These are phyloP conservation scores for Onchidella celtica DNA, from an alignment of 2,888 invertebrate species.

Conservation along the genomic window DNA sequence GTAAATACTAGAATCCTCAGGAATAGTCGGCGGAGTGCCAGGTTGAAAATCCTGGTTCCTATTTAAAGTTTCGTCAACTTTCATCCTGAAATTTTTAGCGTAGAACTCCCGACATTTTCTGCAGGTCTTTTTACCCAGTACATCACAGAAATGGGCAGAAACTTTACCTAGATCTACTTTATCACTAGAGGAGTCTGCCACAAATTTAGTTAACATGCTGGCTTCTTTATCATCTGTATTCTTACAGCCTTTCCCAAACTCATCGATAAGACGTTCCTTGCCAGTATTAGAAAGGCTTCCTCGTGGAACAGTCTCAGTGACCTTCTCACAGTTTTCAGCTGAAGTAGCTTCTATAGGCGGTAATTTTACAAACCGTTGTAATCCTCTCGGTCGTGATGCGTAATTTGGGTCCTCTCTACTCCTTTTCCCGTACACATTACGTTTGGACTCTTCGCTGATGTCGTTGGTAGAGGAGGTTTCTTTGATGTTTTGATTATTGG, in stretches of 20 bases:
- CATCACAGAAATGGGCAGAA: not conserved
- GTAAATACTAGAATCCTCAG: not conserved
- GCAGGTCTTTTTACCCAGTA: not conserved
- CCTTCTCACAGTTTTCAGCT: not conserved
- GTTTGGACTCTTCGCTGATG: not conserved
- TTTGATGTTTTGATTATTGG: not conserved
- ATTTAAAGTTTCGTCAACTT: not conserved
- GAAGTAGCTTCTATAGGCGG: not conserved
- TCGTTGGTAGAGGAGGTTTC: not conserved
- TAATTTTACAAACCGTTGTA: not conserved
- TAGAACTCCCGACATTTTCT: not conserved
- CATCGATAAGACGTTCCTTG: too few species aligned
- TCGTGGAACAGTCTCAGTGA: not conserved
- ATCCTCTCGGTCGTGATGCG: not conserved
- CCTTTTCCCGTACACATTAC: not conserved
- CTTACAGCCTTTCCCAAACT: not conserved
- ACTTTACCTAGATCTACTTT: not conserved
- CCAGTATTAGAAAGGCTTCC: too few species aligned
- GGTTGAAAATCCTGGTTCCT: not conserved
- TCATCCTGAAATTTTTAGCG: not conserved
- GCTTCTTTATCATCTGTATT: not conserved
- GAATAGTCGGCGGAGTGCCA: not conserved
- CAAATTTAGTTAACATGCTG: not conserved
- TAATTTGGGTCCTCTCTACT: too few species aligned
- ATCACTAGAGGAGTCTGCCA: not conserved